Conservation (phyloP, 1,140 invertebrate species). For the Drosophila suzukii region DNA sequence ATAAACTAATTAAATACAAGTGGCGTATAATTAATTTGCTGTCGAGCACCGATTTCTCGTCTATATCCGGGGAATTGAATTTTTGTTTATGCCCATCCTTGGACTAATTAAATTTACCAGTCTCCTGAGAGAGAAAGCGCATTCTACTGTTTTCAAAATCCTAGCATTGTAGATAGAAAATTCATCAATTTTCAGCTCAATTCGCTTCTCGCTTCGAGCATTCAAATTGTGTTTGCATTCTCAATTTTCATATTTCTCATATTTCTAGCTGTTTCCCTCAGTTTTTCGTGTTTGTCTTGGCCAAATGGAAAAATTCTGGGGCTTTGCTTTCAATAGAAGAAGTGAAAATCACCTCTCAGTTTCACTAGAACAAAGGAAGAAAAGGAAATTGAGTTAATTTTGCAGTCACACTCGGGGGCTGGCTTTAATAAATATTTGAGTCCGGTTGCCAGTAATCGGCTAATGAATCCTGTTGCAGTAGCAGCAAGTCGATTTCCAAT, state of each 20-base stretch:
- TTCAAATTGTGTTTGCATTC: conserved; percentile 54
- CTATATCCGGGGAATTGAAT: conserved; percentile 23
- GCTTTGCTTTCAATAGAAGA: background rate
- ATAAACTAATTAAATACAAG: conserved; percentile 74
- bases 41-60: conserved; percentile 3
- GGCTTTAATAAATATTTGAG: conserved; percentile 42
- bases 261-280: conserved; percentile 21
- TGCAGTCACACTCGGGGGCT: conserved; percentile 33
- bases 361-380: conserved; percentile 34
- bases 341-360: conserved; percentile 30
- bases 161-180: conserved; percentile 25
- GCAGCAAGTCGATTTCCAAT: conserved; percentile 9
- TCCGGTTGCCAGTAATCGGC: conserved; percentile 26
- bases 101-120: conserved; percentile 34
- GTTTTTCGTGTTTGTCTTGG: conserved; percentile 31
- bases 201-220: conserved; percentile 41
- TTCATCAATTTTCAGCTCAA: conserved; percentile 48
- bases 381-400: conserved; percentile 45
- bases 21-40: conserved; percentile 46
- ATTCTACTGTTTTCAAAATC: background rate
- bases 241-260: conserved; percentile 50
- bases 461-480: conserved; percentile 19
- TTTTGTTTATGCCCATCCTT: conserved; percentile 39
- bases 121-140: background rate
- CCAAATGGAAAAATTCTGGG: conserved; percentile 38